phyloP scores from a whole-genome alignment of 2,797 vertebrate genomes.

The Parauchenoglanis punctatus region DNA sequence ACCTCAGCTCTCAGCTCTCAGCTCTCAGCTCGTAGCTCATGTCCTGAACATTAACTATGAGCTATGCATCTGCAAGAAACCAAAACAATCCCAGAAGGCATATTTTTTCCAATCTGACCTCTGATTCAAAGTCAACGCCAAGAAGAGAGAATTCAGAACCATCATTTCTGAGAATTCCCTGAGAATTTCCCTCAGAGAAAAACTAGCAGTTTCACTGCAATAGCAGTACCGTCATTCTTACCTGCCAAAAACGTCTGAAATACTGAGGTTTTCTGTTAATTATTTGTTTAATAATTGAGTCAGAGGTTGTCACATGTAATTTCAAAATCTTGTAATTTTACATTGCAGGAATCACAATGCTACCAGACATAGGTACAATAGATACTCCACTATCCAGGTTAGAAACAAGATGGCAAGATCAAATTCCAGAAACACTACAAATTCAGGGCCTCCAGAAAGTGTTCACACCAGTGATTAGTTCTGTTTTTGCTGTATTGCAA shows the following conservation, averaged over 20 bases:
- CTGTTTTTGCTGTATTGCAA: too few species aligned
- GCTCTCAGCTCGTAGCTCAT: neutral
- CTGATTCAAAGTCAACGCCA: neutral
- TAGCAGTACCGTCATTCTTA: neutral
- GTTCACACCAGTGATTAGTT: too few species aligned
- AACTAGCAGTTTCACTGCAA: neutral
- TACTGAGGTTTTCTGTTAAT: too few species aligned
- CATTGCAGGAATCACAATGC: neutral
- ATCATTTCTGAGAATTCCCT: neutral
- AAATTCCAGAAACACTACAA: too few species aligned
- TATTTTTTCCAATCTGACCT: neutral
- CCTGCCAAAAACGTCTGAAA: neutral
- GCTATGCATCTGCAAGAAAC: neutral
- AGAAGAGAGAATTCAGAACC: neutral
- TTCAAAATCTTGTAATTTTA: neutral
- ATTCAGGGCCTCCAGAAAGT: too few species aligned
- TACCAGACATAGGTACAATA: too few species aligned
- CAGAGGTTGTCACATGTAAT: neutral
- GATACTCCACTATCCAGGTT: too few species aligned
- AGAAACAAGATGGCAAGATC: too few species aligned
- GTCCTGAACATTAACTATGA: neutral
- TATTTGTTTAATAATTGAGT: neutral
- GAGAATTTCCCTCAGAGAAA: neutral
- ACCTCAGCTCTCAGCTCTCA: neutral
- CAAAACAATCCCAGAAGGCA: slow-evolving; percentile 14